These are phyloP conservation scores for Polypterus senegalus DNA, from an alignment of 2,113 vertebrate genomes.

Conservation along the genomic window DNA sequence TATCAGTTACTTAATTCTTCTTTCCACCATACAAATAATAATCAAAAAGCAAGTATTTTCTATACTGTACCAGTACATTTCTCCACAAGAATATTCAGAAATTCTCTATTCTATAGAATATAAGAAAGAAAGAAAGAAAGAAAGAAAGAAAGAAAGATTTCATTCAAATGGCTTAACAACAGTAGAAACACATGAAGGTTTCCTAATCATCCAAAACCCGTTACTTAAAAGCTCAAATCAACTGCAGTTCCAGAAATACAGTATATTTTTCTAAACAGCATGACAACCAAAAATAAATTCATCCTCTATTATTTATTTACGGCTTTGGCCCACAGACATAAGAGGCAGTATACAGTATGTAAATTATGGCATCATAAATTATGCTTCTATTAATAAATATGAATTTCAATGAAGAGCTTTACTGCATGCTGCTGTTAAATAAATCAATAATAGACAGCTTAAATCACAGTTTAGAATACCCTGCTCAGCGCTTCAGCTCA, in stretches of 20 bases:
- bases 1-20: too few relatives aligned
- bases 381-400: neutral
- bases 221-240: neutral
- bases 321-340: neutral
- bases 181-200: slow-evolving; percentile 2
- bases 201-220: neutral
- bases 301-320: slow-evolving; percentile 1
- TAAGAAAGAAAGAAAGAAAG: too few relatives aligned
- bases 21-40: too few relatives aligned
- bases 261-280: neutral
- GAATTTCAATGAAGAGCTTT: neutral
- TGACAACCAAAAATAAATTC: neutral
- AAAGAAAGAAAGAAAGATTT: too few relatives aligned
- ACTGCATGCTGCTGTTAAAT: neutral
- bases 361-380: slow-evolving; percentile 4
- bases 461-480: too few relatives aligned
- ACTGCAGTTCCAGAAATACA: neutral
- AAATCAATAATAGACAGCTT: neutral
- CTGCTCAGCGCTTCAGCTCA: too few relatives aligned
- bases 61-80: too few relatives aligned
- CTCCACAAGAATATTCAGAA: too few relatives aligned
- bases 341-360: neutral
- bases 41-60: too few relatives aligned
- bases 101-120: too few relatives aligned
- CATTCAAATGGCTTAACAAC: neutral